Percentiles rank a stretch among this genome's conserved stretches.
Conservation (phyloP, 2,888 invertebrate genomes). For the Linnaemya vulpina region DNA sequence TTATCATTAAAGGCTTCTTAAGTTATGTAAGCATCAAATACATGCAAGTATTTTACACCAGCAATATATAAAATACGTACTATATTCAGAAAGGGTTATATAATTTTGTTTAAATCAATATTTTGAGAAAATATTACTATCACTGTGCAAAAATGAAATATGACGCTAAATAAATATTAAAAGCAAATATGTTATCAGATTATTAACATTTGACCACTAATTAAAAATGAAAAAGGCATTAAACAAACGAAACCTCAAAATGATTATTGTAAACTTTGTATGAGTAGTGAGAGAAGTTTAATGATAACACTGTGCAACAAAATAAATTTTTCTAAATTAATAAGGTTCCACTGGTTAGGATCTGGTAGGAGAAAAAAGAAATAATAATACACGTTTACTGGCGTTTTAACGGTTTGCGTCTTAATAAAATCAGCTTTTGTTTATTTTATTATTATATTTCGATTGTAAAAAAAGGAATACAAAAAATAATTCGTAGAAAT, state of each 20-base stretch:
- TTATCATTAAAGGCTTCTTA: constrained; percentile 3
- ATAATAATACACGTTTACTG: too few relatives aligned
- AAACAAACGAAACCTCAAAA: constrained; percentile 21
- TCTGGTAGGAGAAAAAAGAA: too few relatives aligned
- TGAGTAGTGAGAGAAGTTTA: neutral
- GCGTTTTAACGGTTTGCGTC: too few relatives aligned
- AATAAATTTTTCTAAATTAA: too few relatives aligned
- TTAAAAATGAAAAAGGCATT: constrained; percentile 27
- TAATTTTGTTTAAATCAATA: neutral
- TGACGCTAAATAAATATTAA: neutral
- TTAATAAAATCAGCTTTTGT: too few relatives aligned
- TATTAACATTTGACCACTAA: constrained; percentile 62
- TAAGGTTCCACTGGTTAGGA: too few relatives aligned
- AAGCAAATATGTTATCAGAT: constrained; percentile 43
- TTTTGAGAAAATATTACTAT: neutral
- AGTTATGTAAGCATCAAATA: neutral
- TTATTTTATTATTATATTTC: too few relatives aligned
- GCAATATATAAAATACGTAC: neutral
- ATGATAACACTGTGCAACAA: too few relatives aligned
- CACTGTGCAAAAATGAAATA: neutral
- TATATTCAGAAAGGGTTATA: neutral
- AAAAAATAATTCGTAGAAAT: too few relatives aligned
- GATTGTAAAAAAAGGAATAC: too few relatives aligned
- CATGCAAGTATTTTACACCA: neutral
- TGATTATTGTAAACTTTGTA: constrained; percentile 7